Base-by-base conservation (phyloP, 2,113 vertebrate species). In the Solenodon paradoxus region DNA sequence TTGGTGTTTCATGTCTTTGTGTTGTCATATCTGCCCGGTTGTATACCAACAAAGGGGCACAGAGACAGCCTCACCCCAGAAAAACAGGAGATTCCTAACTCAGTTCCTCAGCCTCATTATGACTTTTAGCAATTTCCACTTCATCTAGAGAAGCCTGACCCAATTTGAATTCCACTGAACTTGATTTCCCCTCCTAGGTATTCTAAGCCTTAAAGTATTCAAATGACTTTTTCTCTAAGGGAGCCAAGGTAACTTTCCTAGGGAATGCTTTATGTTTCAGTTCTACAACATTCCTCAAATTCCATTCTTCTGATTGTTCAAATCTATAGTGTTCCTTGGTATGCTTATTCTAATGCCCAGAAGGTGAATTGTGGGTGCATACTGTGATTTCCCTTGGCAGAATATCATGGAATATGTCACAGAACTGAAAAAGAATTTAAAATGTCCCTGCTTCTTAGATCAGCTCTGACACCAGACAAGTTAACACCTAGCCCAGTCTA, bases 341-440 rank as follows among this genome's bases (percentile, higher is more conserved):
- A 64, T 68, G 12, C 28, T 74, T 16, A 68, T 82, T 32, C 9
- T 7, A 63, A 55, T 20, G 16, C 13, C 35, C 49, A 49, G 20
- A 72, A 22, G n/a, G 57, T 22, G 20, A 26, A 49, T 28, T 19
- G 13, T 32, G 28, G 9, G 11, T 15, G 45, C 40, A 42, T 28
- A 49, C 28, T 84, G 53, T 88, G 88, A 20, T 85, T 95, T 92
- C 51, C 71, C 64, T 51, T 95, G 88, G 88, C 55, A 93, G 81
- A 57, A 71, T 80, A 66, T 30, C 59, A 63, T 6, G 24, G 40
- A 30, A 42, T 38, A 28, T 90, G 20, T 66, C 59, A 71, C 80
- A 24, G 45, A 88, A 53, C 24, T 80, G 42, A 57, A 79, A 88
- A 87, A 83, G 85, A 79, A 40, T 49, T 94, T 32, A 26, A 28